Evolutionary conservation across 2,888 invertebrate genomes (phyloP).

Genomic region (Cantharis flavilabris): DNA sequence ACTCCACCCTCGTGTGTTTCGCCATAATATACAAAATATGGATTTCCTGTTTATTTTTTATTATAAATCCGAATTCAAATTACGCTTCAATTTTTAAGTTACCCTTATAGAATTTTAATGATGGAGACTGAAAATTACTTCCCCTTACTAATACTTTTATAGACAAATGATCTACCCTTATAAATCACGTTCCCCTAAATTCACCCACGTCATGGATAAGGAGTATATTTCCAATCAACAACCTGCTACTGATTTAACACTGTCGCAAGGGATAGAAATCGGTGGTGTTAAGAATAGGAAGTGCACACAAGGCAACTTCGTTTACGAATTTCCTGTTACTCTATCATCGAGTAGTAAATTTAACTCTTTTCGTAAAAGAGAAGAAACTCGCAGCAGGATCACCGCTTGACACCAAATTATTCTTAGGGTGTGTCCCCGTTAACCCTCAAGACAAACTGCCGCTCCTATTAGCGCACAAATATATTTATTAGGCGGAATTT

Average conservation of each 20-base stretch:
- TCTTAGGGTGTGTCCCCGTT: constrained; percentile 1
- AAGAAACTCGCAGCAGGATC: constrained; percentile 34
- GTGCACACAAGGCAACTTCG: constrained; percentile 23
- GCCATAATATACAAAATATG: not conserved
- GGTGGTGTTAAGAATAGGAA: constrained; percentile 24
- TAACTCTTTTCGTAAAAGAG: constrained; percentile 10
- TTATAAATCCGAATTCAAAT: not conserved
- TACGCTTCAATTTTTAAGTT: not conserved
- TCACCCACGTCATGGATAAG: constrained; percentile 17
- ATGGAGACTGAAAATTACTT: not conserved
- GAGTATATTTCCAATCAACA: constrained; percentile 26
- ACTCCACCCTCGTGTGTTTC: not conserved
- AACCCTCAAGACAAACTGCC: constrained; percentile 19
- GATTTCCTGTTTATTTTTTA: not conserved
- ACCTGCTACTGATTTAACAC: constrained; percentile 15
- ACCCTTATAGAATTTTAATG: not conserved
- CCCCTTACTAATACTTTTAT: constrained; percentile 7
- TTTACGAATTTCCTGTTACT: constrained; percentile 16
- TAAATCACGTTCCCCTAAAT: constrained; percentile 22
- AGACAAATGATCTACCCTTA: constrained; percentile 18
- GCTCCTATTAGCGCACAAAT: constrained; percentile 16
- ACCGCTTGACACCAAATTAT: constrained; percentile 19
- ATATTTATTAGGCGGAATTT: constrained; percentile 15
- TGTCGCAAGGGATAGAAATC: constrained; percentile 18
- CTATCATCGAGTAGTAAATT: constrained; percentile 8